These are phyloP conservation scores for Hirtodrosophila duncani DNA, from an alignment of 2,888 invertebrate species.

Conservation along the genomic window DNA sequence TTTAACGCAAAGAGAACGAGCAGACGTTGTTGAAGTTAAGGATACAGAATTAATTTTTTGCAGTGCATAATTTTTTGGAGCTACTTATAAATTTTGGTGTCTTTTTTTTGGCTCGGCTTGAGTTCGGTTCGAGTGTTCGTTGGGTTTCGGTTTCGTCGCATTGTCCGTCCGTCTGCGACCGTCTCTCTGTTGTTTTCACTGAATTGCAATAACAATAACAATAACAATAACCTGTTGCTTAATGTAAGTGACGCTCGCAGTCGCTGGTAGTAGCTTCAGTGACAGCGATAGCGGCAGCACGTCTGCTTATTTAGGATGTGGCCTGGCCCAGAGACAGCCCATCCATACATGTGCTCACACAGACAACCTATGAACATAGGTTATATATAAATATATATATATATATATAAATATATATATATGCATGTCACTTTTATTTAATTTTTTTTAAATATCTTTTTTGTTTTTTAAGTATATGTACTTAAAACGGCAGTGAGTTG, in stretches of 20 bases:
- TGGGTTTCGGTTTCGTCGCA: constrained; percentile 27
- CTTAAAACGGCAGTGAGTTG: constrained; percentile 32
- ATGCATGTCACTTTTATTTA: constrained; percentile 1
- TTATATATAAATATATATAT: background rate
- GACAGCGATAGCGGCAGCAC: constrained; percentile 10
- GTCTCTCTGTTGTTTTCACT: constrained; percentile 55
- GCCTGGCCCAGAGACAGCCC: constrained; percentile 33
- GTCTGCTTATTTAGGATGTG: constrained; percentile 69
- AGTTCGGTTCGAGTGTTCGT: constrained; percentile 20
- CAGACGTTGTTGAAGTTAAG: constrained; percentile 19
- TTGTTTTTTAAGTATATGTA: constrained; percentile 36
- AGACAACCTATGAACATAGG: constrained; percentile 1
- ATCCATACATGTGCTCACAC: constrained; percentile 22
- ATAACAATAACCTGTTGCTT: constrained; percentile 75
- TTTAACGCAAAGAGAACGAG: too few relatives aligned
- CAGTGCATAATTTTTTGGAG: constrained; percentile 66
- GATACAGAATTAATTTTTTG: constrained; percentile 35
- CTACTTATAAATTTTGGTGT: constrained; percentile 52
- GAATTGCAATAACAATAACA: too few relatives aligned
- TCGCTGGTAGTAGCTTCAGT: constrained; percentile 34
- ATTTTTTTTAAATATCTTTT: constrained; percentile 19
- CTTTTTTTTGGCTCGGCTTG: constrained; percentile 25
- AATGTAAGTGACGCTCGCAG: constrained; percentile 48
- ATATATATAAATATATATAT: background rate
- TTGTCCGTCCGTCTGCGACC: constrained; percentile 45